These are phyloP conservation scores for Neodiprion lecontei DNA, from an alignment of 1,140 invertebrate genomes.

Conservation along the genomic window DNA sequence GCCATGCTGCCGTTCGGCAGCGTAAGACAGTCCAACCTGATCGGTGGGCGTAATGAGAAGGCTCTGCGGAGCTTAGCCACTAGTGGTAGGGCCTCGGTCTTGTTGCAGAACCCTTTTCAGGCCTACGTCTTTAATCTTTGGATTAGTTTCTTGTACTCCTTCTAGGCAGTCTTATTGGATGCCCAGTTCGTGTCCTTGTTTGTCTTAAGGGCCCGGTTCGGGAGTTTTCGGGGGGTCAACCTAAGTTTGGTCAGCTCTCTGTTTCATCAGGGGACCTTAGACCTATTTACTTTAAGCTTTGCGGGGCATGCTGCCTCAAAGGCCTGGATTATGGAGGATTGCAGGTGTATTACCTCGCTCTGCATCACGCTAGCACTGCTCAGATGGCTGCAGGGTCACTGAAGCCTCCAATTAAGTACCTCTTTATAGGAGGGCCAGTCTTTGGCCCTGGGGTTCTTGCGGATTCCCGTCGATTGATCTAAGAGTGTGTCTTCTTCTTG, in stretches of 20 bases:
- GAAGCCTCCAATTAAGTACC: not conserved
- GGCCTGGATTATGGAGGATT: not conserved
- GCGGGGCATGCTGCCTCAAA: not conserved
- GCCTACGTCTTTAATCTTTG: slow-evolving; percentile 11
- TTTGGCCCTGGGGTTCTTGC: no score
- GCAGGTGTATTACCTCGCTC: not conserved
- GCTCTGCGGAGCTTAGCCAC: slow-evolving; percentile 18
- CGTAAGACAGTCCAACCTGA: no score
- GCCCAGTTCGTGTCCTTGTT: not conserved
- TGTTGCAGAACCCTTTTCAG: slow-evolving; percentile 3
- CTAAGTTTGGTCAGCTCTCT: slow-evolving; percentile 6
- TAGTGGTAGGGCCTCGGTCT: not conserved
- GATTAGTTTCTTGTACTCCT: slow-evolving; percentile 16
- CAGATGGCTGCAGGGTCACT: not conserved
- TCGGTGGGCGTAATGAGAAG: slow-evolving; percentile 6
- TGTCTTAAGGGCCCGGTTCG: slow-evolving; percentile 8
- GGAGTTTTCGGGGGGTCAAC: not conserved
- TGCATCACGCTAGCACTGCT: not conserved
- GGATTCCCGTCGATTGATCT: not conserved
- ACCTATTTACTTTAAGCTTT: no score
- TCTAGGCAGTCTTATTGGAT: not conserved
- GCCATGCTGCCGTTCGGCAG: no score
- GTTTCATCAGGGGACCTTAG: not conserved
- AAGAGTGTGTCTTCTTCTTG: slow-evolving; percentile 15
- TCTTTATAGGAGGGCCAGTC: no score